Conservation (phyloP, 2,797 vertebrate species). For the Poecilia wingei region DNA sequence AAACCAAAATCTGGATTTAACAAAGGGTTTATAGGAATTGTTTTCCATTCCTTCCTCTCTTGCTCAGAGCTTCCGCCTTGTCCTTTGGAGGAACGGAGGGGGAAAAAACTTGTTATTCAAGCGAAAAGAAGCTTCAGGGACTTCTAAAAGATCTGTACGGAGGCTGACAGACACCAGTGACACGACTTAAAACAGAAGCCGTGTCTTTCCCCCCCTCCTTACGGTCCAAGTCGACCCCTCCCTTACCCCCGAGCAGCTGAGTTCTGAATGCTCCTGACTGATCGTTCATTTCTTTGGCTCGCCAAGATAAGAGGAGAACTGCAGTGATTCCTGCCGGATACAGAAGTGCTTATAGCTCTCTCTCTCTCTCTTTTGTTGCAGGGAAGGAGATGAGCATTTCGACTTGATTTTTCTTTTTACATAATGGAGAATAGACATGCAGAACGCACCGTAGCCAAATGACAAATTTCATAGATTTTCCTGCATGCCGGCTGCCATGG, state of each 20-base stretch:
- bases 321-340: slow-evolving; percentile 10
- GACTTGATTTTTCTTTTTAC: neutral
- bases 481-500: neutral
- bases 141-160: neutral
- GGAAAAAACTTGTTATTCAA: neutral
- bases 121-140: neutral
- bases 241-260: neutral
- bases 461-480: slow-evolving; percentile 1
- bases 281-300: slow-evolving; percentile 16
- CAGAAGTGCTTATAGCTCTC: slow-evolving; percentile 1
- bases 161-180: neutral
- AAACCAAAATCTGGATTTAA: neutral
- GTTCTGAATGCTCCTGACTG: slow-evolving; percentile 4
- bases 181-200: neutral
- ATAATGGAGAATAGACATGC: slow-evolving; percentile 16
- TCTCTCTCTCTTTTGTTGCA: neutral
- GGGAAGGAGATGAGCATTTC: neutral
- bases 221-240: neutral
- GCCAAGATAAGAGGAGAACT: slow-evolving; percentile 10
- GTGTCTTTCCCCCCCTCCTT: neutral
- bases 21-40: neutral
- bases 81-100: neutral
- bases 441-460: neutral
- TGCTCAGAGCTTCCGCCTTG: neutral
- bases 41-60: neutral